phyloP scores from a whole-genome alignment of 2,797 vertebrate genomes.

The Pipistrellus nathusii region DNA sequence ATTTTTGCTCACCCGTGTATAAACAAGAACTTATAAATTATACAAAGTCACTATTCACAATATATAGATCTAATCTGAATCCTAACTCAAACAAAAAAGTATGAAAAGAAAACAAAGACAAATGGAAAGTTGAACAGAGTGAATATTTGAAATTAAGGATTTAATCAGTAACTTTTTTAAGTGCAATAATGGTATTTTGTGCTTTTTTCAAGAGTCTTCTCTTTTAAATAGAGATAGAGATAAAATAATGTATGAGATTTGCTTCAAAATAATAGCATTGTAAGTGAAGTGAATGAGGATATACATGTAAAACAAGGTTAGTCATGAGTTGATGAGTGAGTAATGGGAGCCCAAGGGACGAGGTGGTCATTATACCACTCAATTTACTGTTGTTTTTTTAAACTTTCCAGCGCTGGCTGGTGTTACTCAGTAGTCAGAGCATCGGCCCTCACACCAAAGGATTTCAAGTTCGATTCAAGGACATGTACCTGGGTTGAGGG shows the following conservation, averaged over 20 bases:
- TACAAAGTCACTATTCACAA: not conserved
- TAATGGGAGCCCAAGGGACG: not conserved
- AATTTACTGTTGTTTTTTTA: not conserved
- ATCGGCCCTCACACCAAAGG: no score
- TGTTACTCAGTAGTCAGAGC: no score
- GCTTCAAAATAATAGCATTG: conserved; percentile 6
- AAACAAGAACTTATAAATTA: not conserved
- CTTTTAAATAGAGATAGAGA: not conserved
- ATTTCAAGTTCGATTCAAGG: no score
- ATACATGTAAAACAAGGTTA: not conserved
- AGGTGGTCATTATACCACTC: not conserved
- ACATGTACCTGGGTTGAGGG: no score
- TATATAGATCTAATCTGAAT: not conserved
- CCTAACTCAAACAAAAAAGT: conserved; percentile 14
- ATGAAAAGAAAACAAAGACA: conserved; percentile 1
- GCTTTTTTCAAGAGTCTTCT: not conserved
- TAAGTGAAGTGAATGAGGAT: not conserved
- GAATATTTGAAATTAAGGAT: conserved; percentile 1
- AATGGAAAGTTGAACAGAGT: not conserved
- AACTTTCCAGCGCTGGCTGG: no score
- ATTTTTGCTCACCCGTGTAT: not conserved
- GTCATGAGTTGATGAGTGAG: not conserved
- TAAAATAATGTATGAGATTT: conserved; percentile 4
- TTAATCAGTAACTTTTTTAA: not conserved
- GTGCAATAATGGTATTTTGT: not conserved